Evolutionary conservation across 2,113 vertebrate genomes (phyloP).

Genomic region (Propithecus coquereli): DNA sequence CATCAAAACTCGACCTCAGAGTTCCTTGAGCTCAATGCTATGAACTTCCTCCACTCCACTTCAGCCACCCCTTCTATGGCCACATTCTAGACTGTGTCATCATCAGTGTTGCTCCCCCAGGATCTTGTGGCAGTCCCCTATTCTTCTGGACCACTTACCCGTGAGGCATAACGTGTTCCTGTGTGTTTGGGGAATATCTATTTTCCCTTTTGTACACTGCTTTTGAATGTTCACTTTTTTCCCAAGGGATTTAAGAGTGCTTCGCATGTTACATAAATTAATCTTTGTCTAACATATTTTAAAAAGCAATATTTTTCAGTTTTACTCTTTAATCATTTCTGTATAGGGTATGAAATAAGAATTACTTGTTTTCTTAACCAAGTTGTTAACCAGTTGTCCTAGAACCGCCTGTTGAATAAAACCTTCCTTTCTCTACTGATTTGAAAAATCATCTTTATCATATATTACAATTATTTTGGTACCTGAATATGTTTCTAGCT

Average conservation of each 20-base stretch:
- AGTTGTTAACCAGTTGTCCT: neutral
- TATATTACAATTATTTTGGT: neutral
- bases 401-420: neutral
- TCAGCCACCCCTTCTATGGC: neutral
- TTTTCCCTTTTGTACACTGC: neutral
- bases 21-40: neutral
- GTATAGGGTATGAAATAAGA: neutral
- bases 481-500: neutral
- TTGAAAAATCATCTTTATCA: neutral
- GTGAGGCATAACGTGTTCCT: neutral
- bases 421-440: neutral
- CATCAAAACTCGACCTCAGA: neutral
- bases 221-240: neutral
- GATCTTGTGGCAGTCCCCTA: neutral
- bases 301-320: neutral
- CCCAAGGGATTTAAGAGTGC: neutral
- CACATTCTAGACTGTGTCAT: neutral
- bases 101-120: neutral
- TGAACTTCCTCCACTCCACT: neutral
- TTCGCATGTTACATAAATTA: neutral
- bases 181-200: neutral
- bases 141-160: neutral
- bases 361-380: slow-evolving; percentile 14
- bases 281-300: neutral
- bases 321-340: slow-evolving; percentile 9